Evolutionary conservation across 2,797 vertebrate genomes (phyloP), one percentile per base, ranked within the genome.

Genomic region (Gallinago solitaria): DNA sequence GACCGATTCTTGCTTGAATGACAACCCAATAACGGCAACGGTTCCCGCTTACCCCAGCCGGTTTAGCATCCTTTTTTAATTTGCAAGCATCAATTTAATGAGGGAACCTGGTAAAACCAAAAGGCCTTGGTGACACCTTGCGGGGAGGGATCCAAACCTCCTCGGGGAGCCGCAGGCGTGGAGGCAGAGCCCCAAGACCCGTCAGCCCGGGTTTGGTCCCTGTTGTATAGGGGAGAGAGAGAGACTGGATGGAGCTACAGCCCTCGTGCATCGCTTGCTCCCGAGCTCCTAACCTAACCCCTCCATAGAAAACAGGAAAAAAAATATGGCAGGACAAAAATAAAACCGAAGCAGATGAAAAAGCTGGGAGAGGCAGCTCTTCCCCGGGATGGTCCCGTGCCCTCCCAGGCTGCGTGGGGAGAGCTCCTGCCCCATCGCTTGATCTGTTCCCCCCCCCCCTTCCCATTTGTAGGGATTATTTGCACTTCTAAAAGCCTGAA

Each of bases 401-500:
- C 43, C 60, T 43, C 30, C 69, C 12, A 41, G 35, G 28, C 76
- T 43, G 37, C 5, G 2, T 35, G 43, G 57, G 80, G 68, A 71
- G 56, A 70, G 37, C n/a, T 90, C 37, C 91, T 89, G 39, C 70
- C 50, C 63, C 56, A 30, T 27, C 30, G 24, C 70, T 86, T 79
- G 70, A 82, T 73, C 65, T 61, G 54, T 32, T 76, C 69, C 47
- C 78, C 57, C 47, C 78, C 57, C 41, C 15, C 12, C 41, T 16
- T 14, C 20, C 39, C 17, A 16, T 92, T 93, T 74, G 27, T n/a
- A 74, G 74, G 63, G 92, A 94, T 89, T 96, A 77, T 90, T 85
- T 95, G 86, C 78, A 57, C 90, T 92, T 91, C 78, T 74, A 50
- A 93, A 96, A 94, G 81, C n/a, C 70, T 82, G 78, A 84, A 90